Percentiles rank a stretch among this genome's conserved stretches.
Conservation (phyloP, 2,888 invertebrate genomes). For the Leptinotarsa peninsularis region DNA sequence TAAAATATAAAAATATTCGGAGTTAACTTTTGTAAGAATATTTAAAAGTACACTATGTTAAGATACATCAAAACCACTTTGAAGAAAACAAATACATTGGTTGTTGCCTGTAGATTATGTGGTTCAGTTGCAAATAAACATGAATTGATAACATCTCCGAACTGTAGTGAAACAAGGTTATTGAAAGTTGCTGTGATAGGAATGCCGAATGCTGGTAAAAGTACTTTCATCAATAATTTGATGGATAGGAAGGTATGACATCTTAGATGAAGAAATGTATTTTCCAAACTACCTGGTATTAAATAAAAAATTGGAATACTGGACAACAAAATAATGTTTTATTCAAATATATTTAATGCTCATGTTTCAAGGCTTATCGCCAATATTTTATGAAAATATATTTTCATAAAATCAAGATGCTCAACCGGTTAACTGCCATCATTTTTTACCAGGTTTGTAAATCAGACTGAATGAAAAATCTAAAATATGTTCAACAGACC, state of each 20-base stretch:
- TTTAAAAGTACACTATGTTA: not conserved
- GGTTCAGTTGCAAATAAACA: constrained; percentile 8
- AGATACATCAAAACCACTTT: not conserved
- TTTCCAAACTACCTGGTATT: too few relatives aligned
- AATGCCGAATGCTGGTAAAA: constrained; percentile 95
- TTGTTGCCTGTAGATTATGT: constrained; percentile 20
- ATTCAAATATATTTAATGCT: too few relatives aligned
- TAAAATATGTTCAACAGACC: too few relatives aligned
- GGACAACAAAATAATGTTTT: too few relatives aligned
- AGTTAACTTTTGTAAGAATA: not conserved
- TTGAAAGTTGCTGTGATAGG: constrained; percentile 89
- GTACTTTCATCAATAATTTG: constrained; percentile 91
- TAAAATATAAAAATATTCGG: not conserved
- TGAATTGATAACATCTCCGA: not conserved
- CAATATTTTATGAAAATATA: too few relatives aligned
- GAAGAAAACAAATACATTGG: not conserved
- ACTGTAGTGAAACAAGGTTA: constrained; percentile 59
- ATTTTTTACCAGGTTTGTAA: too few relatives aligned
- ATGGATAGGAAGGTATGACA: constrained; percentile 78
- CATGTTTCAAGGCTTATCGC: too few relatives aligned
- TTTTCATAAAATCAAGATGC: too few relatives aligned
- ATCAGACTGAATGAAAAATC: too few relatives aligned
- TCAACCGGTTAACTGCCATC: too few relatives aligned
- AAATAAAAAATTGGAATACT: too few relatives aligned
- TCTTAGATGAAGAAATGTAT: too few relatives aligned